Evolutionary conservation across 2,888 invertebrate genomes (phyloP).

Genomic region (Cataglyphis altisquamis): DNA sequence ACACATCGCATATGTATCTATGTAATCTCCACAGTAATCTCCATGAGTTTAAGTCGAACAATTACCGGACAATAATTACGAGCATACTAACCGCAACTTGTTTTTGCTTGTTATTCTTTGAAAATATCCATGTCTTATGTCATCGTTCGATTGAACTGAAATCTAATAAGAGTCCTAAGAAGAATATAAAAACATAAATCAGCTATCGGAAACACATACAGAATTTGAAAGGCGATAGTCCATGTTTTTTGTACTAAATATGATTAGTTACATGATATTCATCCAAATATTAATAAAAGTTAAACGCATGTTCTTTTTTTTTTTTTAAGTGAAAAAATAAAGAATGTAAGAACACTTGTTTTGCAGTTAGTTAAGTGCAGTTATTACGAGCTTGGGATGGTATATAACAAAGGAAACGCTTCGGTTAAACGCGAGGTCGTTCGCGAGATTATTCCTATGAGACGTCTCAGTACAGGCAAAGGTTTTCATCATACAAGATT

Average conservation of each 20-base stretch:
- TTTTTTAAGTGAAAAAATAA: background rate
- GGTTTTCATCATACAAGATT: background rate
- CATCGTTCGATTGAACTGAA: background rate
- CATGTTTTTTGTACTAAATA: background rate
- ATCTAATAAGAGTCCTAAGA: background rate
- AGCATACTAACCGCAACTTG: background rate
- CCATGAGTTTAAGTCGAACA: background rate
- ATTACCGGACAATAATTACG: slow-evolving; percentile 2
- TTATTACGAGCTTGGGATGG: background rate
- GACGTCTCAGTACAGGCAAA: background rate
- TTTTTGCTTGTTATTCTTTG: background rate
- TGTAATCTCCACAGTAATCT: background rate
- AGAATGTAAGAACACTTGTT: background rate
- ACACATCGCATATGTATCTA: background rate
- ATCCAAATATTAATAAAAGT: background rate
- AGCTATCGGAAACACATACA: background rate
- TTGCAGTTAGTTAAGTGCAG: background rate
- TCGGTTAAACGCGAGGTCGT: background rate
- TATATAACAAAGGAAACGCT: slow-evolving; percentile 22
- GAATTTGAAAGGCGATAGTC: background rate
- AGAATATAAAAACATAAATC: background rate
- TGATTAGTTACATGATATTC: background rate
- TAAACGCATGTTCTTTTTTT: background rate
- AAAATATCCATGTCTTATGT: background rate
- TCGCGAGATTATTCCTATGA: background rate